Base-by-base conservation (phyloP, 2,888 invertebrate species). In the Agriotes lineatus region DNA sequence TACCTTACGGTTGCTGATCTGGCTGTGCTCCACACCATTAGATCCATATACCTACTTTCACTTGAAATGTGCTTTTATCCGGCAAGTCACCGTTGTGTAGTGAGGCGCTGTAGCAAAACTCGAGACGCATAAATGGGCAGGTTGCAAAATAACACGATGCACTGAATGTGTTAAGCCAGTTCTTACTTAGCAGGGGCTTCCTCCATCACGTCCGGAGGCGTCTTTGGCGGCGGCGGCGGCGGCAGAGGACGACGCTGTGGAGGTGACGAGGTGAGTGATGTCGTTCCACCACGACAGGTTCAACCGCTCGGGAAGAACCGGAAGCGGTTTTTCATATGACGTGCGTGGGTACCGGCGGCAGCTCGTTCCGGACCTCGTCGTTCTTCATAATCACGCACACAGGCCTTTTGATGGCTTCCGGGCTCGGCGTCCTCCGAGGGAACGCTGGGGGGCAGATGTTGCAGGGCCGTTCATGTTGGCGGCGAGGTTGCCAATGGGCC, bases 301-400 rank as follows among this genome's bases (percentile, higher is more conserved):
- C 87, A 87, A 85, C 86, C 90, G 85, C 81, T 91, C 90, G 80
- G 92, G 92, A 86, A 92, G 92, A 88, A 90, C 89, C 90, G 93
- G 90, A 82, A 93, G 91, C 86, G 93, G 93, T 88, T 91, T n/a
- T 93, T 93, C 93, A 93, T 89, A 93, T 93, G 84, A 93, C 91
- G 82, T 92, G 93, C 68, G 89, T 80, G 1, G 80, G 80, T 39
- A 77, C 82, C 18, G 85, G 81, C 37, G 82, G 80, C 33, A 77
- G 37, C 73, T 88, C 88, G 76, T 87, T 82, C 57, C 83, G 86
- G 76, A 88, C 87, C 44, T 85, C 85, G 22, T 84, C 84, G 75
- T 87, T 88, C 84, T 90, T 90, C 88, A 89, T 88, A 72, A 90
- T 86, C 64, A 90, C 88, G 82, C 89, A 90, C 33, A 90, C 89